Conservation (phyloP, 2,888 invertebrate genomes). For the Iselma pallidipennis region DNA sequence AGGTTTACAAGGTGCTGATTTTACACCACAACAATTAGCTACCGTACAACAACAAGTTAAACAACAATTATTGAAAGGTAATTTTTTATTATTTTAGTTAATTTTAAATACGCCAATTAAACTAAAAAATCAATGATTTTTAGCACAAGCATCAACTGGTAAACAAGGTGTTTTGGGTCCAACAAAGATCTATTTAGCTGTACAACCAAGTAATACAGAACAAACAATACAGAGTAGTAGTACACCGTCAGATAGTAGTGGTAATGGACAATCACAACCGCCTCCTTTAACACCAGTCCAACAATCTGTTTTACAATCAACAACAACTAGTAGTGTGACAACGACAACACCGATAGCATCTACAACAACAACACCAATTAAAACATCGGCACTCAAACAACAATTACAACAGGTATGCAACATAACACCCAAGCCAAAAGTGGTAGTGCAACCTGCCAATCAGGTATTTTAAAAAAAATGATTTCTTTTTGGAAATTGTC, state of each 20-base stretch:
- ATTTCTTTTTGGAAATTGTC: slow-evolving; percentile 7
- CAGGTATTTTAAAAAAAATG: slow-evolving; percentile 41
- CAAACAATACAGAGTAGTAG: background rate
- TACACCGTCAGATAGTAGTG: background rate
- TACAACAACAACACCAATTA: slow-evolving; percentile 28
- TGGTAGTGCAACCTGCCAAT: slow-evolving; percentile 48
- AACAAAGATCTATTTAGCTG: slow-evolving; percentile 83
- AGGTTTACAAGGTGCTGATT: slow-evolving; percentile 80
- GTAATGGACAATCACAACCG: slow-evolving; percentile 6
- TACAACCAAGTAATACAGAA: slow-evolving; percentile 69
- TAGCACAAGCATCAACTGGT: slow-evolving; percentile 85
- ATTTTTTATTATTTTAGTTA: slow-evolving; percentile 15
- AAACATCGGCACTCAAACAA: slow-evolving; percentile 29
- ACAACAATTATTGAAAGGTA: slow-evolving; percentile 84
- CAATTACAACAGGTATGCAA: slow-evolving; percentile 53
- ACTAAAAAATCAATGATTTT: slow-evolving; percentile 29
- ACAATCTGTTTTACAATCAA: slow-evolving; percentile 6
- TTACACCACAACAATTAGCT: slow-evolving; percentile 79
- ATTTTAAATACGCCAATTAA: slow-evolving; percentile 7
- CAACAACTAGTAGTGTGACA: background rate
- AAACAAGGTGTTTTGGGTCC: slow-evolving; percentile 85
- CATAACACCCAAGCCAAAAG: slow-evolving; percentile 46
- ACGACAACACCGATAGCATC: slow-evolving; percentile 4
- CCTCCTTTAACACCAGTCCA: slow-evolving; percentile 15
- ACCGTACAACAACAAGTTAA: slow-evolving; percentile 89